Percentiles rank a stretch among this genome's conserved stretches.
These are phyloP conservation scores for Cristatella mucedo DNA, from an alignment of 2,888 invertebrate species.

Conservation along the genomic window DNA sequence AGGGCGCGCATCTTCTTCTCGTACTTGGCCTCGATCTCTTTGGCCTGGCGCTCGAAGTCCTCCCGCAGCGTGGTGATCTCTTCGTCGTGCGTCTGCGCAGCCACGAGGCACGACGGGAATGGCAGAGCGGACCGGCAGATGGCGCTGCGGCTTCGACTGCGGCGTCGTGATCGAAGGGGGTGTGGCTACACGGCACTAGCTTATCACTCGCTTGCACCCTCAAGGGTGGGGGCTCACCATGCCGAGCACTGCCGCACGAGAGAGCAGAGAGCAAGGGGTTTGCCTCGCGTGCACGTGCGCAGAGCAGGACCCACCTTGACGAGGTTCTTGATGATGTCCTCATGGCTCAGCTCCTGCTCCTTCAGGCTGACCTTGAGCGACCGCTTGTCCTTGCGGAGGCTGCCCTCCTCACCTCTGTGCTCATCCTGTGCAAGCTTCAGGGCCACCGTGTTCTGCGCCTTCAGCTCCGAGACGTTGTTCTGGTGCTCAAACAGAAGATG, in stretches of 20 bases:
- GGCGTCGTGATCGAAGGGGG: too few relatives aligned
- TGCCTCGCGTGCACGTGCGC: constrained; percentile 1
- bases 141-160: too few relatives aligned
- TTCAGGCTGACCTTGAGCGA: constrained; percentile 50
- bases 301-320: constrained; percentile 50
- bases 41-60: constrained; percentile 51
- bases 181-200: too few relatives aligned
- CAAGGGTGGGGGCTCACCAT: too few relatives aligned
- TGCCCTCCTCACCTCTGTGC: constrained; percentile 57
- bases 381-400: constrained; percentile 58
- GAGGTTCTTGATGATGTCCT: constrained; percentile 55
- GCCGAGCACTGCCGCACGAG: neutral
- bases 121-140: too few relatives aligned
- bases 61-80: constrained; percentile 46
- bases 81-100: constrained; percentile 40
- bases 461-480: constrained; percentile 62
- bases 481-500: constrained; percentile 81
- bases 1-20: constrained; percentile 58
- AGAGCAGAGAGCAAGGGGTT: neutral
- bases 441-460: constrained; percentile 52
- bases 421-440: constrained; percentile 66
- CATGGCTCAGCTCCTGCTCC: constrained; percentile 53
- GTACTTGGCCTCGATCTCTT: constrained; percentile 53
- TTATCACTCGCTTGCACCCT: too few relatives aligned
- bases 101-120: too few relatives aligned